Evolutionary conservation across 1,140 invertebrate species (phyloP).

Genomic region (Manduca sexta): DNA sequence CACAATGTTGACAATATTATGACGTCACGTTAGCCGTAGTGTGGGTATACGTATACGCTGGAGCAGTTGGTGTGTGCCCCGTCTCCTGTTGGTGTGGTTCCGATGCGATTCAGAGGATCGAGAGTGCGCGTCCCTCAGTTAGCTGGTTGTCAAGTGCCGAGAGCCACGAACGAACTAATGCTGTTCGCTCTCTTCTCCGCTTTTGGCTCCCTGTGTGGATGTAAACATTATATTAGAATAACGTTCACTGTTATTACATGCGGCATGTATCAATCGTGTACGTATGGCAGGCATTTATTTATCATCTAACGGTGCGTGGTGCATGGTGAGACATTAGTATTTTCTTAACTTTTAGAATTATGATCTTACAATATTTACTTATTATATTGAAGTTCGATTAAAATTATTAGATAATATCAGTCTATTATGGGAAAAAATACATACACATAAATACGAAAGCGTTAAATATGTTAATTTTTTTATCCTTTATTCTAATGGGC

Average conservation of each 20-base stretch:
- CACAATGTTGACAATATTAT: constrained; percentile 37
- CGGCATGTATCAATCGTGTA: too few species aligned
- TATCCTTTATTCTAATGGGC: too few species aligned
- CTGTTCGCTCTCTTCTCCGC: constrained; percentile 74
- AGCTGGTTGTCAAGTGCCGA: constrained; percentile 74
- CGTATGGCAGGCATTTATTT: constrained; percentile 5
- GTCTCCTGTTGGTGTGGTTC: constrained; percentile 32
- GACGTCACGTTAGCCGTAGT: constrained; percentile 32
- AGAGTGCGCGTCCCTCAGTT: constrained; percentile 64
- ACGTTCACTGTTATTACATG: neutral
- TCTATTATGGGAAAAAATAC: too few species aligned
- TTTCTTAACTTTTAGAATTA: too few species aligned
- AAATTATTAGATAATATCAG: too few species aligned
- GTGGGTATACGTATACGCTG: constrained; percentile 24
- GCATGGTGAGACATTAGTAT: constrained; percentile 31
- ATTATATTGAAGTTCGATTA: too few species aligned
- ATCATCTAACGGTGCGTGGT: constrained; percentile 31
- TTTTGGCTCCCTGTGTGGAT: constrained; percentile 69
- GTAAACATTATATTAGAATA: constrained; percentile 1
- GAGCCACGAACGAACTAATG: constrained; percentile 73
- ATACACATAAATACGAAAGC: too few species aligned
- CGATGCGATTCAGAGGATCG: constrained; percentile 54
- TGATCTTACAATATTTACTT: too few species aligned
- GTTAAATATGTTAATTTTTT: too few species aligned
- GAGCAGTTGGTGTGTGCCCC: constrained; percentile 25